These are phyloP conservation scores for Holothuria glaberrima DNA, from an alignment of 35 echinoderm and acorn worm genomes.

Conservation along the genomic window DNA sequence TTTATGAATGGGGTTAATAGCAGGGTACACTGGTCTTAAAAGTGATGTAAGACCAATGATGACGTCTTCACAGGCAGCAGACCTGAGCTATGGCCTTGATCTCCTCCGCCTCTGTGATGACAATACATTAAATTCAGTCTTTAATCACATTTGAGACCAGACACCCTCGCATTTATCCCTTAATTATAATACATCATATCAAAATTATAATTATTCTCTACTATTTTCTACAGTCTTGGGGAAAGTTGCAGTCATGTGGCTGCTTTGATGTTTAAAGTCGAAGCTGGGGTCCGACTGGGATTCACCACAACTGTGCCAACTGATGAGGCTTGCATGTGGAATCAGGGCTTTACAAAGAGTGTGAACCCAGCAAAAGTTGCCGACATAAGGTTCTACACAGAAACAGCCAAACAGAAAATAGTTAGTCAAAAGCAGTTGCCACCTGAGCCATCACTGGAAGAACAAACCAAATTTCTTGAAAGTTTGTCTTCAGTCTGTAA, in stretches of 20 bases:
- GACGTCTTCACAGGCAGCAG: too few species aligned
- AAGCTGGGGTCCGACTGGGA: constrained; percentile 21
- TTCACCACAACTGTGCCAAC: constrained; percentile 27
- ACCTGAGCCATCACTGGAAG: not conserved
- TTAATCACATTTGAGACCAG: too few species aligned
- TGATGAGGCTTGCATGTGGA: constrained; percentile 8
- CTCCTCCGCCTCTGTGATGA: too few species aligned
- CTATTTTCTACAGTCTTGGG: constrained; percentile 28
- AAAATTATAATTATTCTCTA: too few species aligned
- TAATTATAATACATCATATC: too few species aligned
- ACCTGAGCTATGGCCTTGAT: too few species aligned
- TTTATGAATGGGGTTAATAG: too few species aligned
- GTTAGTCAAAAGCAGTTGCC: not conserved
- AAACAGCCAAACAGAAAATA: constrained; percentile 51
- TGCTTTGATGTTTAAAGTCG: constrained; percentile 52
- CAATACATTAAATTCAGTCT: too few species aligned
- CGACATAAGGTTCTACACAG: constrained; percentile 55
- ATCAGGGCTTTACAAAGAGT: not conserved
- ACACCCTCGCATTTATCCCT: too few species aligned
- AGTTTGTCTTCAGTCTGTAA: too few species aligned
- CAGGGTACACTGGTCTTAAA: too few species aligned
- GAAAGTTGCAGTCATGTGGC: constrained; percentile 60
- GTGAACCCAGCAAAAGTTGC: not conserved
- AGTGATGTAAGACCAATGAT: too few species aligned
- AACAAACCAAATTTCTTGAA: not conserved